These are phyloP conservation scores for Lipophrys pholis DNA, from an alignment of 2,113 vertebrate genomes.

Conservation along the genomic window DNA sequence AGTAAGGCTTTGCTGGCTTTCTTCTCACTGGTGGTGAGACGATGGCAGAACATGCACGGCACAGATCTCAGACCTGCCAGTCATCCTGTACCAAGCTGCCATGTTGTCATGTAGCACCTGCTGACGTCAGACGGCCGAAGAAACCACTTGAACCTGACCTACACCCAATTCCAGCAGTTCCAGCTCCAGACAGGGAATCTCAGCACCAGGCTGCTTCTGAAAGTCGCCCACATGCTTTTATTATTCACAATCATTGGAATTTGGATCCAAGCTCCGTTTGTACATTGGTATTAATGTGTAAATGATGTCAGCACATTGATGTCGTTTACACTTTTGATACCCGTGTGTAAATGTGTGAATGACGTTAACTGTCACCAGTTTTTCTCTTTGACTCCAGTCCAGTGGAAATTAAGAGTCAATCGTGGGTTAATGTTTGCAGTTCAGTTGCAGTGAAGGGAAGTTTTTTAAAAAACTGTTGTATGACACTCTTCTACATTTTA, in stretches of 20 bases:
- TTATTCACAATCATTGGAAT: too few relatives aligned
- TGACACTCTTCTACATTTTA: too few relatives aligned
- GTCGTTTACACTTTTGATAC: too few relatives aligned
- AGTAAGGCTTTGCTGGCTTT: background rate
- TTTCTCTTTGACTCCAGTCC: background rate
- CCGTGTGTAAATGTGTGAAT: background rate
- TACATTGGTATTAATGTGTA: too few relatives aligned
- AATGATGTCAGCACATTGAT: background rate
- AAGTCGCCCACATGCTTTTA: too few relatives aligned
- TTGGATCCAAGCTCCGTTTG: too few relatives aligned
- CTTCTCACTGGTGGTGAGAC: background rate
- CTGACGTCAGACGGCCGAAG: constrained; percentile 11
- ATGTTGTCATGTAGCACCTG: constrained; percentile 29
- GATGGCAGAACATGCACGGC: background rate
- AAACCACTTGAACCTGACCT: constrained; percentile 33
- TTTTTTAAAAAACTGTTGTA: too few relatives aligned
- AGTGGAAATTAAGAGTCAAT: background rate
- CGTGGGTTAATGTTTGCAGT: too few relatives aligned
- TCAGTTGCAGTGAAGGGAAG: too few relatives aligned
- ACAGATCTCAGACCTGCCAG: background rate
- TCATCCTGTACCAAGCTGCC: constrained; percentile 3
- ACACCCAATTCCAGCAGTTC: background rate
- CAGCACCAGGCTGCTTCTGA: too few relatives aligned
- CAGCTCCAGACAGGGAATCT: too few relatives aligned
- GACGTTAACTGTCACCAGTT: background rate